phyloP scores from a whole-genome alignment of 2,113 vertebrate genomes.

The Chlamydotis undulata region DNA sequence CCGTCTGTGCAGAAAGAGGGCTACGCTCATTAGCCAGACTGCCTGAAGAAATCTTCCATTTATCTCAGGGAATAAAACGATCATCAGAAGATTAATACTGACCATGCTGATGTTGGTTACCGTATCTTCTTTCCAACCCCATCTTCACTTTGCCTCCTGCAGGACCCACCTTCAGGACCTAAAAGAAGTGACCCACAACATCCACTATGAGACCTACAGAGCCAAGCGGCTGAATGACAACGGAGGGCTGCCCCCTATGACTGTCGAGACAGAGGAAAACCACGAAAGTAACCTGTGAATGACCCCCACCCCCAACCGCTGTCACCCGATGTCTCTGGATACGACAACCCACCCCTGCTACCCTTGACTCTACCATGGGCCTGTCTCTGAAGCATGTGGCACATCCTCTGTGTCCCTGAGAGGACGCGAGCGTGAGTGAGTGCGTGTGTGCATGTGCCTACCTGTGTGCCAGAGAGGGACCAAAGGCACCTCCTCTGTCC shows the following conservation, averaged over 20 bases:
- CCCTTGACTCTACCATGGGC: slow-evolving; percentile 50
- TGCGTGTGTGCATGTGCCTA: neutral
- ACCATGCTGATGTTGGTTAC: neutral
- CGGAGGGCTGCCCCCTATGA: slow-evolving; percentile 90
- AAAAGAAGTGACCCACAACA: slow-evolving; percentile 98
- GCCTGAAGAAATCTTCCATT: neutral
- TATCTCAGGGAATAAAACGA: neutral
- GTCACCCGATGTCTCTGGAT: slow-evolving; percentile 31
- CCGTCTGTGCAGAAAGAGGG: neutral
- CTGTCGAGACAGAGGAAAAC: slow-evolving; percentile 78
- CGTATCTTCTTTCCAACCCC: neutral
- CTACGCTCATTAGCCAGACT: neutral
- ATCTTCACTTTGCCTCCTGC: neutral
- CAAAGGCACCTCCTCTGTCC: slow-evolving; percentile 14
- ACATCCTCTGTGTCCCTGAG: neutral
- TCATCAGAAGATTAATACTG: neutral
- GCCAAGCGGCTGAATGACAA: slow-evolving; percentile 95
- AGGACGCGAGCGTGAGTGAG: neutral
- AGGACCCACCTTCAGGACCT: slow-evolving; percentile 97
- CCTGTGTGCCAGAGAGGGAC: neutral
- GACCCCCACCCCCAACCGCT: neutral
- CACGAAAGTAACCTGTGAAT: slow-evolving; percentile 91
- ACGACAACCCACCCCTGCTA: slow-evolving; percentile 17
- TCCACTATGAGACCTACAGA: slow-evolving; percentile 97
- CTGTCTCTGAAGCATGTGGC: slow-evolving; percentile 65